Conservation (phyloP, 2,113 vertebrate species). For the Cryptotis parvus region DNA sequence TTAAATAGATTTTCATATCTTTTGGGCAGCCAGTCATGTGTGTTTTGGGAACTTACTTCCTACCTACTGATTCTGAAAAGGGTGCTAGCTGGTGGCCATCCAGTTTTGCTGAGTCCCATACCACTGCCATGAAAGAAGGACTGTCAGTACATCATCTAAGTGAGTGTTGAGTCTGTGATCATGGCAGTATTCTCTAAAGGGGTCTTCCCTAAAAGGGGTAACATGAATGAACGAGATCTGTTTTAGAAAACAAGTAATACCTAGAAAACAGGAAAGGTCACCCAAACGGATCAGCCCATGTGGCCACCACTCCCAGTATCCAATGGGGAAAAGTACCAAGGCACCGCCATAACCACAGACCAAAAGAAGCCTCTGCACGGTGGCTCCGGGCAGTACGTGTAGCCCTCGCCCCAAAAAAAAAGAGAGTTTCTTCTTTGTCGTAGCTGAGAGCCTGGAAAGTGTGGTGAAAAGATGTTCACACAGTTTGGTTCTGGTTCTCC, state of each 20-base stretch:
- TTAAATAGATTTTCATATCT: neutral
- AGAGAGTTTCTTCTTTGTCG: neutral
- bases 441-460: neutral
- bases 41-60: neutral
- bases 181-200: too few species aligned
- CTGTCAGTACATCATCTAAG: neutral
- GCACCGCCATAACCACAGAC: neutral
- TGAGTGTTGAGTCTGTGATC: too few species aligned
- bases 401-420: too few species aligned
- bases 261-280: neutral
- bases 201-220: too few species aligned
- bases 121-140: neutral
- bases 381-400: fast-evolving
- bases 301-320: neutral
- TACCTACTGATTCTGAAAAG: neutral
- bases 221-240: neutral
- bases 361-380: too few species aligned
- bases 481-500: neutral
- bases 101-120: neutral
- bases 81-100: neutral
- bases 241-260: neutral
- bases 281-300: neutral
- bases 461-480: neutral
- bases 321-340: neutral
- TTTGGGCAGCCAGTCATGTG: neutral